A percentile compares a stretch with the other conserved stretches of the same genome.
Evolutionary conservation across 2,888 invertebrate genomes (phyloP).

Genomic region (Labia minor): DNA sequence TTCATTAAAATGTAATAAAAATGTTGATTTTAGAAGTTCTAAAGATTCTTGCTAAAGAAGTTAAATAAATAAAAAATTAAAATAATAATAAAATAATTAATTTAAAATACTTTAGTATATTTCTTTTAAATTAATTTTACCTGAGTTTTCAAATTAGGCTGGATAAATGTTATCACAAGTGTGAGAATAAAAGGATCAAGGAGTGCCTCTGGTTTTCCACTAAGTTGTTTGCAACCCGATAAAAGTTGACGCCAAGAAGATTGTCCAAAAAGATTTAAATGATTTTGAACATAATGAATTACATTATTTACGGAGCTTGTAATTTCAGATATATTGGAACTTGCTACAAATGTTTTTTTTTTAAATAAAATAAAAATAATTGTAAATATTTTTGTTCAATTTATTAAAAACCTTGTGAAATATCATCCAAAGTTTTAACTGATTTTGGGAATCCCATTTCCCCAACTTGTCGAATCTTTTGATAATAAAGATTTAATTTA

Average conservation of each 20-base stretch:
- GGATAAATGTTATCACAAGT: neutral
- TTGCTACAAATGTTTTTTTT: too few relatives aligned
- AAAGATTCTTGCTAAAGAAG: neutral
- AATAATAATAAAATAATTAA: too few relatives aligned
- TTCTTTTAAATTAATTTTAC: neutral
- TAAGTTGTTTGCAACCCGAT: neutral
- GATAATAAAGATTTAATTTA: neutral
- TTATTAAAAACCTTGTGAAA: neutral
- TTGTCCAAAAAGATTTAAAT: constrained; percentile 13
- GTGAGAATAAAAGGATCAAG: neutral
- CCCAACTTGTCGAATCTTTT: neutral
- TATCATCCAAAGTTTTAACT: neutral
- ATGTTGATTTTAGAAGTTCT: neutral
- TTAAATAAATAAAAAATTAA: neutral
- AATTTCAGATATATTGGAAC: neutral
- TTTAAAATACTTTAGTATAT: too few relatives aligned
- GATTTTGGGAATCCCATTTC: neutral
- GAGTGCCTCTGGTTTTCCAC: neutral
- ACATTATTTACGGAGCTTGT: neutral
- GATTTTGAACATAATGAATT: neutral
- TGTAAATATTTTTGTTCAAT: neutral
- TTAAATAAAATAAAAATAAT: neutral
- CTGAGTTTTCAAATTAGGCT: neutral
- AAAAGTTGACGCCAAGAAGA: neutral
- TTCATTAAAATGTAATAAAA: neutral